These are phyloP conservation scores for Sturnira hondurensis DNA, from an alignment of 2,113 vertebrate genomes.

Conservation along the genomic window DNA sequence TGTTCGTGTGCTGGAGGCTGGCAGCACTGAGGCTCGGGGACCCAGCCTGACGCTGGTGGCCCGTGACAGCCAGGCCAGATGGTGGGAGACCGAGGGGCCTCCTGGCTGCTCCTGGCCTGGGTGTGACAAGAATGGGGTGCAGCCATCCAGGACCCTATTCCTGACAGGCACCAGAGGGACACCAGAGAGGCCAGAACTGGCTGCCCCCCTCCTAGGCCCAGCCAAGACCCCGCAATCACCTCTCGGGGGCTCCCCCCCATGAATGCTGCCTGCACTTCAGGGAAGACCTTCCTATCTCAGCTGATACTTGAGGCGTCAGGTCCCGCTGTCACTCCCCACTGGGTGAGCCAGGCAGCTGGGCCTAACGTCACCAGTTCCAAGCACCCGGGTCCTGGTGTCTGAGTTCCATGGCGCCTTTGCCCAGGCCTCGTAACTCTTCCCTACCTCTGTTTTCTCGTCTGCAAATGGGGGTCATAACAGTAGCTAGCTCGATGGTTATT, in stretches of 20 bases:
- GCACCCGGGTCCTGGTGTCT: background rate
- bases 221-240: background rate
- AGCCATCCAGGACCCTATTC: background rate
- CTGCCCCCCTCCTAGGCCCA: background rate
- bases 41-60: background rate
- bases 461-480: background rate
- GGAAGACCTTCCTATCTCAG: background rate
- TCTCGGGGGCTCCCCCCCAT: background rate
- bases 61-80: background rate
- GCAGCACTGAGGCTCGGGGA: background rate
- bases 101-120: background rate
- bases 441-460: background rate
- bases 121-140: background rate
- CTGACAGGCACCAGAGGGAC: background rate
- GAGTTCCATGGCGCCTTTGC: background rate
- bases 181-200: background rate
- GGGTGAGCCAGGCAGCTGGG: background rate
- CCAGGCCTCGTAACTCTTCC: background rate
- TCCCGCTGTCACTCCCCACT: background rate
- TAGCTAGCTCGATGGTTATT: background rate
- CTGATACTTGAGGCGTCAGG: background rate
- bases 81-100: background rate
- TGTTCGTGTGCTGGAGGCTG: rapidly evolving
- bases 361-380: too few species aligned
- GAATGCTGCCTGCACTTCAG: too few species aligned